phyloP scores from a whole-genome alignment of 2,797 vertebrate species.

The Chloroceryle inda region DNA sequence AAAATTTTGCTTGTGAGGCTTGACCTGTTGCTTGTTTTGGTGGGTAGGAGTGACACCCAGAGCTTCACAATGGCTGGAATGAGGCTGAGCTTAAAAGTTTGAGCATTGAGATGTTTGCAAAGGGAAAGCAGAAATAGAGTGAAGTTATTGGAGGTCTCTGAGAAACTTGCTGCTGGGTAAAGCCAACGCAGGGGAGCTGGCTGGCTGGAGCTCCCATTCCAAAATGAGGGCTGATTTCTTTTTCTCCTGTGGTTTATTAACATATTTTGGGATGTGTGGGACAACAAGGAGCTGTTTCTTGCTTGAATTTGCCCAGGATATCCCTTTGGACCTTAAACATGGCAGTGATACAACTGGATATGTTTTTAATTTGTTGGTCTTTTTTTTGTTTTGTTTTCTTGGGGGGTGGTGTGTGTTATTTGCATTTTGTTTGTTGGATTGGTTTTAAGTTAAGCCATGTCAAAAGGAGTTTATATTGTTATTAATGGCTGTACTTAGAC shows the following conservation, averaged over 20 bases:
- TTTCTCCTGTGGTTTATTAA: not conserved
- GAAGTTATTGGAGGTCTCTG: not conserved
- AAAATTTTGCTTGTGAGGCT: not conserved
- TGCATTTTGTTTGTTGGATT: not conserved
- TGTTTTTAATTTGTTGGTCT: not conserved
- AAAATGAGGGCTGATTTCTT: not conserved
- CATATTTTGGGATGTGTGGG: not conserved
- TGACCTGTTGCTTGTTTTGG: not conserved
- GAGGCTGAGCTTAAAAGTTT: not conserved
- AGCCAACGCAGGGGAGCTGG: accelerated
- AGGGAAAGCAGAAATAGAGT: not conserved
- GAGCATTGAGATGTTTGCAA: not conserved
- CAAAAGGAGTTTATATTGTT: not conserved
- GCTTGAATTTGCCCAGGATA: not conserved
- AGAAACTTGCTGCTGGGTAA: not conserved
- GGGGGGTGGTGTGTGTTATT: too few species aligned
- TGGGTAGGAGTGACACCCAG: accelerated
- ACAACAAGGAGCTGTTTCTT: not conserved
- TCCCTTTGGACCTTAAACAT: not conserved
- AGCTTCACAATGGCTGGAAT: accelerated
- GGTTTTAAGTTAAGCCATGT: not conserved
- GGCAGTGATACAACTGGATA: not conserved
- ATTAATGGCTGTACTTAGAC: not conserved
- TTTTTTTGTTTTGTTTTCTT: not conserved
- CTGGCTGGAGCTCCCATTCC: not conserved